Evolutionary conservation across 2,888 invertebrate species (phyloP), one percentile per base, ranked within the genome.

Genomic region (Alloscopus bannaensis): DNA sequence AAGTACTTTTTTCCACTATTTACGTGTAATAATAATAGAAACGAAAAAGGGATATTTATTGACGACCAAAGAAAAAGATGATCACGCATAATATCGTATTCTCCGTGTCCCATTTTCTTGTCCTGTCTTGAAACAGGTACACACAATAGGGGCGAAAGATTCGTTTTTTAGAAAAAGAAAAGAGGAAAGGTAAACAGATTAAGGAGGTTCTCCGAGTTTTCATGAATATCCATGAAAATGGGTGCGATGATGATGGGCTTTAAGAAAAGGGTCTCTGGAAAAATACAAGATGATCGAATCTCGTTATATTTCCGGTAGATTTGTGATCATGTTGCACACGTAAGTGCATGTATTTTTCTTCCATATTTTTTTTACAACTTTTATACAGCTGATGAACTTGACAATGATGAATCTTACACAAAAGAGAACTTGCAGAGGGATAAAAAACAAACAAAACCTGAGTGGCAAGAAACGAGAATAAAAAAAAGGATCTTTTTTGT

Each of bases 61-160:
- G n/a, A n/a, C n/a, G n/a, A n/a, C n/a, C n/a, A 36, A 13, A 36
- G 6, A 13, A 36, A 13, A 45, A n/a, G 45, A 45, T 45, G 45
- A 45, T 6, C 36, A 36, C n/a, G 45, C 45, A 36, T 45, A 4
- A n/a, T n/a, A n/a, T 36, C 6, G 6, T 45, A 45, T 45, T 16
- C 6, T 18, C n/a, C 18, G 4, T 45, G 45, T 45, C 45, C 45
- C 45, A 45, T 45, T 45, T n/a, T n/a, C 18, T 45, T 45, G 18
- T 45, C 45, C 45, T 45, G 45, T 45, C n/a, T n/a, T 45, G 8
- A 45, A 45, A 45, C 45, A 45, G 45, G 36, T 36, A 36, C 36
- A 13, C n/a, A 45, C 45, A 45, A 45, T 45, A 16, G 45, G 45
- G n/a, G 3, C 8, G 4, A 18, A 16, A 45, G 45, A 45, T 45